Conservation (phyloP, 2,888 invertebrate genomes). For the Nephrotoma appendiculata region DNA sequence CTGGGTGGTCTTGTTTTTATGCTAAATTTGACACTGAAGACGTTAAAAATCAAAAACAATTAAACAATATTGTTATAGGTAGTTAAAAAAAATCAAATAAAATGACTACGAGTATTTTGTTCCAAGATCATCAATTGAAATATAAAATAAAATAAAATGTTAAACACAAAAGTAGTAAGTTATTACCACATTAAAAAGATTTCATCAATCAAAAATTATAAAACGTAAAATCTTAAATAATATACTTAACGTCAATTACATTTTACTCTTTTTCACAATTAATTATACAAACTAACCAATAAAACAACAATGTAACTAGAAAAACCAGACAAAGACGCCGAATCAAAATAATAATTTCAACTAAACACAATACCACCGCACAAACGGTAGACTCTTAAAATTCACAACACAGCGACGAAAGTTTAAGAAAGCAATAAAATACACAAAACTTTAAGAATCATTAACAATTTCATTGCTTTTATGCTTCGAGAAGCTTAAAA, state of each 20-base stretch:
- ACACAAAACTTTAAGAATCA: background rate
- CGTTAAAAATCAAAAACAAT: background rate
- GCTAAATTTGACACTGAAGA: background rate
- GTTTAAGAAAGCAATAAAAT: background rate
- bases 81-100: background rate
- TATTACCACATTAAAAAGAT: background rate
- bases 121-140: background rate
- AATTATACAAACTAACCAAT: background rate
- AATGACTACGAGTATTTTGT: background rate
- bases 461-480: background rate
- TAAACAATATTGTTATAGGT: background rate
- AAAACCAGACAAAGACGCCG: background rate
- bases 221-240: background rate
- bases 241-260: background rate
- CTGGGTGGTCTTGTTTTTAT: background rate
- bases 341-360: background rate
- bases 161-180: background rate
- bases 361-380: background rate
- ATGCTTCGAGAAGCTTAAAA: background rate
- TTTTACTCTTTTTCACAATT: background rate
- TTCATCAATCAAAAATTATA: background rate
- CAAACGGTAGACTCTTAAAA: background rate
- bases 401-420: background rate
- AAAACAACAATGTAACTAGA: background rate
- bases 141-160: background rate